phyloP scores from a whole-genome alignment of 1,140 invertebrate species.

The Grapholita molesta region DNA sequence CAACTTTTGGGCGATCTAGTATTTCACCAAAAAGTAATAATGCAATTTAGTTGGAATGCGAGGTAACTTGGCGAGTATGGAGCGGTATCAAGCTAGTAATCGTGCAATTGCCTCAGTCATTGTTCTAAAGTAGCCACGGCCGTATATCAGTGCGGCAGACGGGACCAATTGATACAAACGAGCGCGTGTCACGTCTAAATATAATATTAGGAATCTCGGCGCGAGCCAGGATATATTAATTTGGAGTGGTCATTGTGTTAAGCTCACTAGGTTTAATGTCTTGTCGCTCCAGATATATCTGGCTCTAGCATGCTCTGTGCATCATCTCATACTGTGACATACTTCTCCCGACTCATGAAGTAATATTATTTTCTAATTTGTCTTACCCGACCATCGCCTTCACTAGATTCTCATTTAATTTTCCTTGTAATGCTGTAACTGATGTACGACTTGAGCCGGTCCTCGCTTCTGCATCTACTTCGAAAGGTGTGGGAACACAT shows the following conservation, averaged over 20 bases:
- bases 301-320: not conserved
- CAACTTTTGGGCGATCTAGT: no score
- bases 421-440: no score
- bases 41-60: not conserved
- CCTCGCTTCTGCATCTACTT: no score
- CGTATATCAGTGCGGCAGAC: slow-evolving; percentile 73
- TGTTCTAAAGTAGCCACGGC: slow-evolving; percentile 75
- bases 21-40: not conserved
- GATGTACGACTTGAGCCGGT: no score
- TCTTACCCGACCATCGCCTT: no score
- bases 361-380: no score
- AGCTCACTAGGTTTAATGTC: slow-evolving; percentile 27
- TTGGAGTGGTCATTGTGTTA: slow-evolving; percentile 64
- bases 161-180: slow-evolving; percentile 76
- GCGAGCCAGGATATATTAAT: slow-evolving; percentile 77
- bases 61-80: slow-evolving; percentile 23
- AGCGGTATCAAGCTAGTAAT: slow-evolving; percentile 62
- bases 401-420: no score
- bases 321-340: not conserved
- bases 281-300: slow-evolving; percentile 7
- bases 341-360: not conserved
- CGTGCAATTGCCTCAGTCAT: slow-evolving; percentile 72
- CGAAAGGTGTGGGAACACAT: no score
- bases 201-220: slow-evolving; percentile 78
- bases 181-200: slow-evolving; percentile 77